Evolutionary conservation across 2,797 vertebrate species (phyloP), one percentile per base, ranked within the genome.

Genomic region (Epinephelus malabaricus): DNA sequence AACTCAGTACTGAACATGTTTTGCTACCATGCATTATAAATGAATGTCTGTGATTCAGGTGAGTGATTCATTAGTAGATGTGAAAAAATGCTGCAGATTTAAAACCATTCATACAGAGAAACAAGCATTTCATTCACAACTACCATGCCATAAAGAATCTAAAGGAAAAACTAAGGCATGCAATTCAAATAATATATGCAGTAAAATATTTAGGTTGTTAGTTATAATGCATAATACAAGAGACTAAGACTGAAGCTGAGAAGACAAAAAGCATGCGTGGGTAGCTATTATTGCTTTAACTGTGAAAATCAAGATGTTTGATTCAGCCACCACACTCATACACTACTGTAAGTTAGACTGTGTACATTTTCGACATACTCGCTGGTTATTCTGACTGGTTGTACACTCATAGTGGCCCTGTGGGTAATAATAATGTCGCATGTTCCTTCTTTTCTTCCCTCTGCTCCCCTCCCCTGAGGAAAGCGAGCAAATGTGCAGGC

Each of bases 401-500:
- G 6, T 21, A 59, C 4, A 38, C 27, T 69, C 46, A 13, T 15
- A 25, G 12, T 66, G 19, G 27, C 47, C 46, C 23, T 63, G 30
- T 64, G 53, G 49, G 54, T 79, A 54, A 83, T 78, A 55, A 76
- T 21, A 47, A 78, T 25, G n/a, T 63, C 45, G 30, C 69, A 65
- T 34, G 27, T 61, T 65, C 60, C 23, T 49, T 82, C 23, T 51
- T 55, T 60, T 49, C 56, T 45, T 54, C 66, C 53, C 47, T 73
- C 66, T 53, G 30, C 73, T 78, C 71, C 11, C 14, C 53, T 81
- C 66, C 73, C 82, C 50, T 0, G 78, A 74, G 84, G 51, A 78
- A 79, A 78, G 51, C 23, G 68, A 79, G 72, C 50, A 43, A 86
- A 81, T 73, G 78, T 67, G 69, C 69, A 77, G 68, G 84, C 74